Conservation (phyloP, 1,140 invertebrate genomes). For the Thaumetopoea pityocampa region DNA sequence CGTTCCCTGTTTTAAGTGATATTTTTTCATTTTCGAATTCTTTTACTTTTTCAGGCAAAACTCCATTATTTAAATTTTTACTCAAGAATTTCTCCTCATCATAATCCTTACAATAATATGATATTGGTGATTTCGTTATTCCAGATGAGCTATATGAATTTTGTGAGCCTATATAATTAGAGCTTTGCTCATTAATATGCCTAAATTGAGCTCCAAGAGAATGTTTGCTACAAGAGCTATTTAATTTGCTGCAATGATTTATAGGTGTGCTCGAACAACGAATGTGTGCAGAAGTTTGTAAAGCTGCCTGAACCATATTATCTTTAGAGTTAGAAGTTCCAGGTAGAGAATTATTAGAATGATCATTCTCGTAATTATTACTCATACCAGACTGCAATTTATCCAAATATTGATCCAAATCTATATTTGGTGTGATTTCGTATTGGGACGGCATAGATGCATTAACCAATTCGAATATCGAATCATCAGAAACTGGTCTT, state of each 20-base stretch:
- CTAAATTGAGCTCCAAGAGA: slow-evolving; percentile 24
- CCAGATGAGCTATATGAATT: slow-evolving; percentile 52
- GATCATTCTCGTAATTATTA: slow-evolving; percentile 11
- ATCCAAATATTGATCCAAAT: slow-evolving; percentile 81
- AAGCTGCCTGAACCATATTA: slow-evolving; percentile 24
- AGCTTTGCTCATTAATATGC: slow-evolving; percentile 32
- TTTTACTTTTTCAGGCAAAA: slow-evolving; percentile 62
- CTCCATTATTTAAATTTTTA: slow-evolving; percentile 62
- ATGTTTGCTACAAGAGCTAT: slow-evolving; percentile 18
- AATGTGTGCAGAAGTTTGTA: slow-evolving; percentile 30
- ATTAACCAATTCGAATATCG: slow-evolving; percentile 79
- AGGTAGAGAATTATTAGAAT: slow-evolving; percentile 15
- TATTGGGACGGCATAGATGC: slow-evolving; percentile 75
- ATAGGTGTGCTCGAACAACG: slow-evolving; percentile 53
- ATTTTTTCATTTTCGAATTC: slow-evolving; percentile 65
- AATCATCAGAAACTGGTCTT: slow-evolving; percentile 83
- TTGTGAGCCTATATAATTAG: slow-evolving; percentile 45
- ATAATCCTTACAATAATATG: slow-evolving; percentile 69
- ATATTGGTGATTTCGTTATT: slow-evolving; percentile 55
- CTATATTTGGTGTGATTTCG: slow-evolving; percentile 72
- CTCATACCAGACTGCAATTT: slow-evolving; percentile 75
- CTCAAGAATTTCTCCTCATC: slow-evolving; percentile 54
- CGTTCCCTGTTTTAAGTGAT: slow-evolving; percentile 37
- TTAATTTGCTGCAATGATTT: slow-evolving; percentile 23
- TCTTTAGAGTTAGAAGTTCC: slow-evolving; percentile 27